Evolutionary conservation across 2,797 vertebrate species (phyloP), one percentile per base, ranked within the genome.

Genomic region (Peromyscus nudipes): DNA sequence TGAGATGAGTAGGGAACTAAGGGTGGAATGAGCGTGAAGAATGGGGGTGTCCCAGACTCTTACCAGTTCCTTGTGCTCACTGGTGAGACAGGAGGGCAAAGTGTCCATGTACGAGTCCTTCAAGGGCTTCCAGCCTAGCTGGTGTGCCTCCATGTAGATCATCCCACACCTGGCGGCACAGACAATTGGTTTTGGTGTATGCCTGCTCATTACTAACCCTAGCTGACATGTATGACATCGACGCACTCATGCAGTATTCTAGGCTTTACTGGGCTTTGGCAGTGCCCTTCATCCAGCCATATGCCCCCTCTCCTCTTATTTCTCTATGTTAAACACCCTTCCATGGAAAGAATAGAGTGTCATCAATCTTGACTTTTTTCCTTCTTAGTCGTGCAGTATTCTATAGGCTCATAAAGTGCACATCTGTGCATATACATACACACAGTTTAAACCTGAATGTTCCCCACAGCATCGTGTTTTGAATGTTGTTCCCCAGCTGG

Each of bases 91-190:
- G 71, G 98, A 67, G 64, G 99, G 99, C 86, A 99, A 97, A 0
- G 99, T 99, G 46, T 99, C 98, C 98, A 99, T 98, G 97, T 99
- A 99, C 0, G 99, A 99, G 97, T 99, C 99, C 98, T 99, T 99
- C 95, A 99, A 97, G 43, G 99, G 99, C 85, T 98, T 97, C 99
- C 99, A 99, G 19, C 99, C 99, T 25, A 99, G 98, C 97, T 99
- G 99, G 6, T 99, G 99, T 0, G 99, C 98, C 95, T 99, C 99
- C 99, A 99, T 99, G 97, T 99, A 99, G 98, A 99, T 99, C 99
- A 99, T 99, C 37, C 99, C 99, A 98, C 99, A 99, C 98, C 99
- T 99, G 95, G 27, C 84, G 96, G 89, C 93, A 96, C 67, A 90
- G 97, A 98, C 19, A 98, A 1, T n/a, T 14, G 64, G 37, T 29